These are phyloP conservation scores for Pholis gunnellus DNA, from an alignment of 2,113 vertebrate species.

Conservation along the genomic window DNA sequence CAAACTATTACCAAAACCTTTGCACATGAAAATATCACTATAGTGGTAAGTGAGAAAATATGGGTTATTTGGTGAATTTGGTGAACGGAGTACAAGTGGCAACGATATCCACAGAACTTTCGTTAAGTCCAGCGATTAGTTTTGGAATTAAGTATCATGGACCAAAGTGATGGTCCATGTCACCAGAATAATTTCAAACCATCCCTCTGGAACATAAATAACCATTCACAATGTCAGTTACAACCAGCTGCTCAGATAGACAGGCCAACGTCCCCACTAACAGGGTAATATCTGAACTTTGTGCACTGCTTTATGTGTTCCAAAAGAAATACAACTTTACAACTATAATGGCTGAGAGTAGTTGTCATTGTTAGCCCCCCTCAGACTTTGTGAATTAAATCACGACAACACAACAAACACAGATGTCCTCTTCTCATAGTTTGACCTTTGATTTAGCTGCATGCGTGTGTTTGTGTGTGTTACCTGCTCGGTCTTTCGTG, in stretches of 20 bases:
- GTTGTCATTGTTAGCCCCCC: not conserved
- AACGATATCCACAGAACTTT: not conserved
- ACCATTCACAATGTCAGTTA: not conserved
- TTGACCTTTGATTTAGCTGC: constrained; percentile 25
- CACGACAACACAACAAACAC: constrained; percentile 14
- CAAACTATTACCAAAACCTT: not conserved
- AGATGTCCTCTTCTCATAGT: not conserved
- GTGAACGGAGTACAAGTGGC: not conserved
- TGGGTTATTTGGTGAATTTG: not conserved
- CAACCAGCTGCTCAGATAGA: not conserved
- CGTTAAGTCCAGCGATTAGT: not conserved
- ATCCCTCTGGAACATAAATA: not conserved
- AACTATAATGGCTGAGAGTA: not conserved
- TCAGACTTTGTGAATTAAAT: constrained; percentile 27
- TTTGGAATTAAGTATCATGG: not conserved
- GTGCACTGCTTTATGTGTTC: not conserved
- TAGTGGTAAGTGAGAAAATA: not conserved
- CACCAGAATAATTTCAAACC: not conserved
- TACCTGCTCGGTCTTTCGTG: constrained; percentile 97
- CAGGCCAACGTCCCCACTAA: not conserved
- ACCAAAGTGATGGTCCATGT: not conserved
- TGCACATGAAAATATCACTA: not conserved
- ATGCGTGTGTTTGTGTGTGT: not conserved
- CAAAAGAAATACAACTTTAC: constrained; percentile 22
- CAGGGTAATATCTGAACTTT: not conserved